Evolutionary conservation across 37 sponge, comb jelly and placozoan genomes (phyloP).

Genomic region (Cladorhizidae sp.): DNA sequence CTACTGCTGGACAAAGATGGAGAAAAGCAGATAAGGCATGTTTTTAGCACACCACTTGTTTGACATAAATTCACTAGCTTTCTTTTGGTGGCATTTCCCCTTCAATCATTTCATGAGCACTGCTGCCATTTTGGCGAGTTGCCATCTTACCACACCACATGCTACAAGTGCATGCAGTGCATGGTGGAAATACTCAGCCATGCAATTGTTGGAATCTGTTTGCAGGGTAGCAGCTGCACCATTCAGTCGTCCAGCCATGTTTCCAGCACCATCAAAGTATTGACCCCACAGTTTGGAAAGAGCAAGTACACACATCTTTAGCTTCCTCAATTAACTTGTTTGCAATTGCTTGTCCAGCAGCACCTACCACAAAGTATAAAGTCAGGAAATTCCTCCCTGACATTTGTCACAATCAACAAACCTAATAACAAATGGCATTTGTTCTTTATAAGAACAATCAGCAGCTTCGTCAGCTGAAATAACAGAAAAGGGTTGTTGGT

Average conservation of each 20-base stretch:
- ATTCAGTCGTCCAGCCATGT: conserved; percentile 10
- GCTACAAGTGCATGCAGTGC: conserved; percentile 39
- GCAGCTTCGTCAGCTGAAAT: conserved; percentile 11
- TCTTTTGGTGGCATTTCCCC: conserved; percentile 1
- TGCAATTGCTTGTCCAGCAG: conserved; percentile 2
- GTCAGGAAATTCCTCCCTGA: conserved; percentile 8
- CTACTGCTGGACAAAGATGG: conserved; percentile 23
- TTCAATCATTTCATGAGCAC: conserved; percentile 12
- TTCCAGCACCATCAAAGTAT: conserved; percentile 8
- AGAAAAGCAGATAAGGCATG: conserved; percentile 38
- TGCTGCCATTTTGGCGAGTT: conserved; percentile 43
- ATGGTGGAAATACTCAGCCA: conserved; percentile 42
- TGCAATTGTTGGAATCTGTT: conserved; percentile 1
- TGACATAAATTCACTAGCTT: conserved; percentile 18
- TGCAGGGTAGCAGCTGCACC: conserved; percentile 1
- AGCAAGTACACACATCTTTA: not conserved
- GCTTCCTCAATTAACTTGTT: too few species aligned
- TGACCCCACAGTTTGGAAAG: conserved; percentile 8
- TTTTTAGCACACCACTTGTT: conserved; percentile 57
- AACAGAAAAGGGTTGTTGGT: not conserved
- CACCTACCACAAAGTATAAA: conserved; percentile 7
- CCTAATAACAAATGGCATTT: conserved; percentile 12
- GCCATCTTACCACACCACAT: not conserved
- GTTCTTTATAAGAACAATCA: conserved; percentile 3
- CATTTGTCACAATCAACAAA: conserved; percentile 1